Base-by-base conservation (phyloP, 2,797 vertebrate genomes). In the Sibirionetta formosa region DNA sequence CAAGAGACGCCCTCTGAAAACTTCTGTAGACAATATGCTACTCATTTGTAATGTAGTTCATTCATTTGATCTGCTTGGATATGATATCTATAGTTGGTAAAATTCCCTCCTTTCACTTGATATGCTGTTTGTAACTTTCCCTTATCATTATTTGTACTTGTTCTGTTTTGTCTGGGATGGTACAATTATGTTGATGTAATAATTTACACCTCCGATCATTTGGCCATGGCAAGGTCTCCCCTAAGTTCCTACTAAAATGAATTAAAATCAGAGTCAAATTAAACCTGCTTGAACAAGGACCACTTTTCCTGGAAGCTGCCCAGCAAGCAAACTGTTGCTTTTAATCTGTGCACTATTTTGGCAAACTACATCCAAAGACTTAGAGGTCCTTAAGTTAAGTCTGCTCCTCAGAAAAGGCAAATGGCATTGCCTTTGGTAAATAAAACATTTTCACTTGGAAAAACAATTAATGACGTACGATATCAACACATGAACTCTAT, bases 1-100 rank as follows among this genome's bases (percentile, higher is more conserved):
- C 23, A 53, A 44, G 44, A 73, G 42, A 53, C 23, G 8, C 12
- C 57, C 69, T 42, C 68, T 15, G 27, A 46, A 40, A 68, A 27
- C 9, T 46, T 63, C 60, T 0, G 0, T 1, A 60, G 36, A 23
- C 27, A 1, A 0, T 16, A 27, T 0, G 4, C 14, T 26, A 5
- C 27, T 53, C 35, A 31, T 29, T 7, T 51, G 18, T 17, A 46
- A 54, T 10, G 24, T 6, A 57, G 46, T 27, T 65, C 78, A 35
- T 15, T 85, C 72, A 61, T 53, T n/a, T 14, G 58, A 33, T 51
- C 23, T 65, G 48, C 51, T 6, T 31, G 58, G 20, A 7, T 51
- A 31, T 9, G 40, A 2, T 22, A 38, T 54, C 73, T 72, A 66
- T 29, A 84, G 57, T 35, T 11, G 14, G 60, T 50, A 71, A 72